Evolutionary conservation across 2,888 invertebrate species (phyloP).

Genomic region (Apamea epomidion): DNA sequence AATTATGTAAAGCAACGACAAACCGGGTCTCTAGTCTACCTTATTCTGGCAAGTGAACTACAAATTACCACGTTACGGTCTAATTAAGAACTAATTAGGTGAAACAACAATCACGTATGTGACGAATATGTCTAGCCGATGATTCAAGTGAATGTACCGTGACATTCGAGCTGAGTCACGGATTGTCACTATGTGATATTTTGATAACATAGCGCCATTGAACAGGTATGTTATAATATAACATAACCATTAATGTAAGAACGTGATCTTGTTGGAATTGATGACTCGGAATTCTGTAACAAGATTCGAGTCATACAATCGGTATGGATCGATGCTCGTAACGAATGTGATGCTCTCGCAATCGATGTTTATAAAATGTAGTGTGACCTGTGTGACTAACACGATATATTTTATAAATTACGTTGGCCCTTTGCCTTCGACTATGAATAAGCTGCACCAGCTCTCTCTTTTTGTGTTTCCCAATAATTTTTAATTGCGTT

Average conservation of each 20-base stretch:
- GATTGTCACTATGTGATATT: constrained; percentile 46
- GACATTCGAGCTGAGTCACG: constrained; percentile 40
- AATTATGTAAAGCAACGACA: constrained; percentile 24
- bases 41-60: constrained; percentile 33
- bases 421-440: neutral
- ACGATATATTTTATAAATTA: constrained; percentile 22
- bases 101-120: constrained; percentile 38
- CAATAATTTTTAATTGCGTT: neutral
- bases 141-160: constrained; percentile 40
- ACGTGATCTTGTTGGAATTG: constrained; percentile 63
- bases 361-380: constrained; percentile 43
- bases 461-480: neutral
- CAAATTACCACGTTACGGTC: constrained; percentile 58
- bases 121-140: constrained; percentile 45
- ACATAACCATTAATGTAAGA: constrained; percentile 40
- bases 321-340: constrained; percentile 28
- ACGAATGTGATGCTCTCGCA: constrained; percentile 36
- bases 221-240: constrained; percentile 49
- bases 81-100: constrained; percentile 58
- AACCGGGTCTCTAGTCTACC: constrained; percentile 15
- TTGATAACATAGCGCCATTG: constrained; percentile 45
- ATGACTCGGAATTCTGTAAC: constrained; percentile 48
- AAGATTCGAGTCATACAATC: constrained; percentile 44
- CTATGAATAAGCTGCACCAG: neutral
- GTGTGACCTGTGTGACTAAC: constrained; percentile 21